Conservation (phyloP, 1,140 invertebrate species). For the Trachymyrmex septentrionalis region DNA sequence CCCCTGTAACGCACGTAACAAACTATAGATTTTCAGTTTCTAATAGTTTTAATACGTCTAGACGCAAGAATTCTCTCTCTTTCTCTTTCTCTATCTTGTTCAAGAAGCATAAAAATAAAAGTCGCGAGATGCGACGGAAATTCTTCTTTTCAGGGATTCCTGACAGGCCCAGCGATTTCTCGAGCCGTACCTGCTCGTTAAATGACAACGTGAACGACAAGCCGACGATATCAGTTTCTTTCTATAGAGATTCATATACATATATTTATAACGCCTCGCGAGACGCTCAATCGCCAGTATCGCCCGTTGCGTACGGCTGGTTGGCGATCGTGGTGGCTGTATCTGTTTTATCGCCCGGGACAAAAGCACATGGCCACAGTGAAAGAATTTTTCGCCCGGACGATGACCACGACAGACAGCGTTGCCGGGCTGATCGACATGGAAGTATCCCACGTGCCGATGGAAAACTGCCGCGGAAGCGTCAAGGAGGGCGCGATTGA, state of each 20-base stretch:
- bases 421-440: not conserved
- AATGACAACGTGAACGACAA: not conserved
- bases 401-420: conserved; percentile 40
- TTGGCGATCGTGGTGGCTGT: not conserved
- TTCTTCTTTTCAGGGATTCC: not conserved
- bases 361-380: not conserved
- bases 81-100: too few species aligned
- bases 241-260: not conserved
- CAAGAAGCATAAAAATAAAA: not conserved
- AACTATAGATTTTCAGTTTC: too few species aligned
- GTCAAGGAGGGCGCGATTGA: conserved; percentile 90
- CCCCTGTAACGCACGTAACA: too few species aligned
- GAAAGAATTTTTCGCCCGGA: not conserved
- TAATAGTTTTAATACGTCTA: too few species aligned
- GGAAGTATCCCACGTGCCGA: conserved; percentile 34
- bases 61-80: too few species aligned
- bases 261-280: conserved; percentile 42
- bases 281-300: conserved; percentile 18
- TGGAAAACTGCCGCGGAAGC: conserved; percentile 64
- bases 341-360: not conserved
- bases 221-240: not conserved
- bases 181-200: not conserved
- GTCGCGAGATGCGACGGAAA: not conserved
- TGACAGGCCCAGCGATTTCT: not conserved
- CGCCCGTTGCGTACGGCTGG: not conserved